Percentiles rank a stretch among this genome's conserved stretches.
phyloP scores from a whole-genome alignment of 2,888 invertebrate species.

The Dermolepida albohirtum region DNA sequence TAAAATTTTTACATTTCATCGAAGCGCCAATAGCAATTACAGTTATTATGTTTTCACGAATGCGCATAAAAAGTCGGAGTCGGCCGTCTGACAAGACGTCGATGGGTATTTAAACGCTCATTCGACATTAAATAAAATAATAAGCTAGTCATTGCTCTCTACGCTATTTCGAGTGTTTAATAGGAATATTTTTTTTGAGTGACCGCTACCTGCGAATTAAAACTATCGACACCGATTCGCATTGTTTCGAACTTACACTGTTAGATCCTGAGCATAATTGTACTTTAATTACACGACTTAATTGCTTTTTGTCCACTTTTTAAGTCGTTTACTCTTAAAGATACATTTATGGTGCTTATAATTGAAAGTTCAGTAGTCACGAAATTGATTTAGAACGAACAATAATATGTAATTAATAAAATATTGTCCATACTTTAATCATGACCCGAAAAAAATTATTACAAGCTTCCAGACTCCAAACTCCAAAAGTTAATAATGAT shows the following conservation, averaged over 20 bases:
- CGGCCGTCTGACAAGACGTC: neutral
- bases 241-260: neutral
- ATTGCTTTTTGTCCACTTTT: neutral
- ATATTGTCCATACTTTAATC: no score
- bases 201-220: constrained; percentile 1
- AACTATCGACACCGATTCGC: constrained; percentile 7
- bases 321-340: no score
- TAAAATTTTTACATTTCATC: constrained; percentile 18
- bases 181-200: constrained; percentile 8
- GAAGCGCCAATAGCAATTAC: constrained; percentile 16
- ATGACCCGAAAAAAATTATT: no score
- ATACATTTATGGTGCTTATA: no score
- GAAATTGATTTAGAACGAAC: no score
- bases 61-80: neutral
- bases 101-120: neutral
- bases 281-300: neutral
- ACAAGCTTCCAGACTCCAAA: no score
- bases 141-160: constrained; percentile 5
- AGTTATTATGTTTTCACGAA: constrained; percentile 11
- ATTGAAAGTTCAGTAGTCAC: no score
- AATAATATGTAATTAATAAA: no score
- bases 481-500: no score
- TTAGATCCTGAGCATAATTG: neutral
- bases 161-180: constrained; percentile 26
- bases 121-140: constrained; percentile 31